Evolutionary conservation across 2,797 vertebrate species (phyloP).

Genomic region (Melanotaenia maccullochi): DNA sequence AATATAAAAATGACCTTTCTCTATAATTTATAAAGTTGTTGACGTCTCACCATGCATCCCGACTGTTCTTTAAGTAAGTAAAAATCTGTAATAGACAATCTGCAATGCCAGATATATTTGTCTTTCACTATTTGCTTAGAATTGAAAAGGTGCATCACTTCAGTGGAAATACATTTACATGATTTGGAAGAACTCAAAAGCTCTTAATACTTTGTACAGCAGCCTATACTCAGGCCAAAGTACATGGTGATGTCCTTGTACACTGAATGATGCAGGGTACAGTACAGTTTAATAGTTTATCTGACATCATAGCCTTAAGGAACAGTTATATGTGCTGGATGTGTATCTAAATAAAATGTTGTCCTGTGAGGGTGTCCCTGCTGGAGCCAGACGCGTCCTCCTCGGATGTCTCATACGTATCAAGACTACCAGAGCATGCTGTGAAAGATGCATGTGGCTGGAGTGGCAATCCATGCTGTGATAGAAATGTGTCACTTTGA

Average conservation of each 20-base stretch:
- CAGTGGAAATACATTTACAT: constrained; percentile 4
- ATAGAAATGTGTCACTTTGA: constrained; percentile 63
- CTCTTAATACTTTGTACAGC: not conserved
- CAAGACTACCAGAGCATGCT: constrained; percentile 39
- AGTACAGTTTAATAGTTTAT: constrained; percentile 64
- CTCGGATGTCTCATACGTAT: constrained; percentile 33
- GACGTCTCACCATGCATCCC: constrained; percentile 11
- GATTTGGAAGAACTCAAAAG: not conserved
- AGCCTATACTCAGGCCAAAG: constrained; percentile 4
- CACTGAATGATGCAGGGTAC: not conserved
- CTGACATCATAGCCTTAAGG: constrained; percentile 76
- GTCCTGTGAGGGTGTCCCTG: constrained; percentile 25
- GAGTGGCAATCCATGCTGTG: constrained; percentile 24
- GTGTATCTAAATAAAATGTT: constrained; percentile 22
- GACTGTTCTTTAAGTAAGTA: constrained; percentile 1
- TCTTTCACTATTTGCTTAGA: not conserved
- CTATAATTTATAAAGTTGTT: constrained; percentile 8
- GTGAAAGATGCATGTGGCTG: constrained; percentile 23
- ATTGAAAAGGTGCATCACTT: not conserved
- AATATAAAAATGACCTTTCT: constrained; percentile 9
- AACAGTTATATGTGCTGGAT: not conserved
- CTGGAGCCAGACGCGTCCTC: constrained; percentile 42
- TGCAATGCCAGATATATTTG: constrained; percentile 1
- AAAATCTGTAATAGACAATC: constrained; percentile 1
- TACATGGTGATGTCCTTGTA: constrained; percentile 10